A percentile compares a stretch with the other conserved stretches of the same genome.
Conservation (phyloP, 1,140 invertebrate species). For the Drosophila pseudoananassae region DNA sequence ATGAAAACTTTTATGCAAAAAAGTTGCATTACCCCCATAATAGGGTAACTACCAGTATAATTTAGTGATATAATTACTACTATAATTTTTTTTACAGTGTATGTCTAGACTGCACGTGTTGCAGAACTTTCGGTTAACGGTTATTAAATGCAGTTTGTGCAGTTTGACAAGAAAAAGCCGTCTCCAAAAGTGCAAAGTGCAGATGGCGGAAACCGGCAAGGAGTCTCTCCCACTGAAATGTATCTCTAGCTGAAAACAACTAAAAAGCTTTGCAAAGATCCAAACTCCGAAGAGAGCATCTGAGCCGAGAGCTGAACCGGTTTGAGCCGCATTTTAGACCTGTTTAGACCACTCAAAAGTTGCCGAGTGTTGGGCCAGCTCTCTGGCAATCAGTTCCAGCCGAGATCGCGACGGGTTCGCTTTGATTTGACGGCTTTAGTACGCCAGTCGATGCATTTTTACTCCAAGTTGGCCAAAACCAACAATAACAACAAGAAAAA, state of each 20-base stretch:
- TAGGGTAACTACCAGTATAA: too few species aligned
- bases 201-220: constrained; percentile 43
- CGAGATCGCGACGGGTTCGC: constrained; percentile 64
- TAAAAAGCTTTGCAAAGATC: constrained; percentile 12
- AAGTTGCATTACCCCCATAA: too few species aligned
- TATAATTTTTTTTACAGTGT: neutral
- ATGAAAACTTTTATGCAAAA: neutral
- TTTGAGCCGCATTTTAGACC: constrained; percentile 58
- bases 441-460: constrained; percentile 21
- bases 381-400: constrained; percentile 64
- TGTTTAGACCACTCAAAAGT: constrained; percentile 68
- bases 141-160: constrained; percentile 79
- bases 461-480: constrained; percentile 26
- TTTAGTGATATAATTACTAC: too few species aligned
- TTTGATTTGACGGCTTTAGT: constrained; percentile 14
- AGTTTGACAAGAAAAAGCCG: constrained; percentile 71
- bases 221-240: neutral
- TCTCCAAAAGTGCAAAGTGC: constrained; percentile 77
- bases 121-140: constrained; percentile 78
- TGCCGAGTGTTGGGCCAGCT: constrained; percentile 35
- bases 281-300: neutral
- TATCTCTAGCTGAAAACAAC: neutral
- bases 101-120: constrained; percentile 60
- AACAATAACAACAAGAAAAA: constrained; percentile 28
- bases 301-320: constrained; percentile 42